Conservation (phyloP, 1,140 invertebrate species). For the Thaumetopoea pityocampa region DNA sequence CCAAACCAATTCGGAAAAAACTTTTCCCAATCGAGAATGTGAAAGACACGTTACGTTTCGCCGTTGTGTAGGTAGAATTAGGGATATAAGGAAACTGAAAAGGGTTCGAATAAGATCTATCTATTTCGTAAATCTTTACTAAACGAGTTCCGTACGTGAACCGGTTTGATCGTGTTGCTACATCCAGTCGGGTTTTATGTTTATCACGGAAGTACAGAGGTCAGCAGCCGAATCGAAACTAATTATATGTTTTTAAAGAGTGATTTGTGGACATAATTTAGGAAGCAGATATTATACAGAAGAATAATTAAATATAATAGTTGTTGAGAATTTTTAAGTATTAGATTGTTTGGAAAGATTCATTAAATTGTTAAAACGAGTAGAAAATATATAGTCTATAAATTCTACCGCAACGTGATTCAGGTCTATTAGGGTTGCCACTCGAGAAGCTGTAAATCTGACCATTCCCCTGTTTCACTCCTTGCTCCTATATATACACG, state of each 20-base stretch:
- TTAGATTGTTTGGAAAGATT: conserved; percentile 27
- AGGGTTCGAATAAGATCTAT: conserved; percentile 46
- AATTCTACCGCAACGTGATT: conserved; percentile 59
- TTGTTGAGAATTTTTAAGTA: conserved; percentile 8
- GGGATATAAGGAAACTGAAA: conserved; percentile 34
- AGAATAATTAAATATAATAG: conserved; percentile 8
- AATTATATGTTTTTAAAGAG: too few relatives aligned
- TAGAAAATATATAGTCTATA: conserved; percentile 62
- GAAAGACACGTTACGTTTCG: conserved; percentile 28
- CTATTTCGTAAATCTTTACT: conserved; percentile 49
- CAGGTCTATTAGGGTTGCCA: conserved; percentile 62
- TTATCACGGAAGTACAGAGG: not conserved
- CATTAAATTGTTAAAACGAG: conserved; percentile 44
- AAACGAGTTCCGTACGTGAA: conserved; percentile 27
- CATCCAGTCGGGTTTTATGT: conserved; percentile 4
- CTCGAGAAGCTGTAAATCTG: conserved; percentile 60
- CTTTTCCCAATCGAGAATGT: conserved; percentile 15
- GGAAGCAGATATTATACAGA: too few relatives aligned
- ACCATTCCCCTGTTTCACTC: conserved; percentile 50
- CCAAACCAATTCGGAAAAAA: conserved; percentile 17
- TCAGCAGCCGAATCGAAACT: too few relatives aligned
- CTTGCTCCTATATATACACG: conserved; percentile 20
- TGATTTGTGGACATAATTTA: too few relatives aligned
- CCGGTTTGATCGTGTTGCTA: conserved; percentile 10
- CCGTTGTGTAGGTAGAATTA: conserved; percentile 29